Evolutionary conservation across 23 tunicate species (phyloP).

Genomic region (Trididemnum nubilum): DNA sequence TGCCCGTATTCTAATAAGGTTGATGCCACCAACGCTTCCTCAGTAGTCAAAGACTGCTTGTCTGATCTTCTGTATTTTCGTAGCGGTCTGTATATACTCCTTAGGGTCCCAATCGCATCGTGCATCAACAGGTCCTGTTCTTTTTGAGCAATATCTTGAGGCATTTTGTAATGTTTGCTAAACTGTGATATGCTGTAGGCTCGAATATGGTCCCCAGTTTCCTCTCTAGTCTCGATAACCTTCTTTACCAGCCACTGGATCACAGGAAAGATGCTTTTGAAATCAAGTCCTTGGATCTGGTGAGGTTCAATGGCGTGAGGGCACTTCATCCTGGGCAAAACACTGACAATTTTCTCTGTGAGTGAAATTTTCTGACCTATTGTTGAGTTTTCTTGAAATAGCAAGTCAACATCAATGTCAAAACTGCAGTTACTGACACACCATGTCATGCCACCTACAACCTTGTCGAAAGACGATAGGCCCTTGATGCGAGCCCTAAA

Average conservation of each 20-base stretch:
- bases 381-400: conserved; percentile 93
- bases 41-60: conserved; percentile 46
- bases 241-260: conserved; percentile 95
- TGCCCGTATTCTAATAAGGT: conserved; percentile 87
- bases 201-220: conserved; percentile 84
- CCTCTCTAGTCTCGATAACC: conserved; percentile 90
- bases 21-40: conserved; percentile 83
- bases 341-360: conserved; percentile 90
- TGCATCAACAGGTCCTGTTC: conserved; percentile 25
- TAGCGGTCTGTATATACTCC: conserved; percentile 49
- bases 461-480: conserved; percentile 85
- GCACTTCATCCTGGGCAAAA: conserved; percentile 81
- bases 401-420: conserved; percentile 85
- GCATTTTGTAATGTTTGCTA: conserved; percentile 69
- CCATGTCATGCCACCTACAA: conserved; percentile 98
- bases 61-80: conserved; percentile 77
- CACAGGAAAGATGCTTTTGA: conserved; percentile 91
- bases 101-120: conserved; percentile 36
- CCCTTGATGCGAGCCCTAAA: conserved; percentile 95
- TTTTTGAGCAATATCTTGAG: conserved; percentile 41
- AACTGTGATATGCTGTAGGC: conserved; percentile 93
- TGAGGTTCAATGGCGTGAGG: conserved; percentile 91
- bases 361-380: conserved; percentile 93
- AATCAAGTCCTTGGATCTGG: conserved; percentile 96
- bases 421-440: conserved; percentile 83